These are phyloP conservation scores for Lochmaea crataegi DNA, from an alignment of 2,888 invertebrate species.

Conservation along the genomic window DNA sequence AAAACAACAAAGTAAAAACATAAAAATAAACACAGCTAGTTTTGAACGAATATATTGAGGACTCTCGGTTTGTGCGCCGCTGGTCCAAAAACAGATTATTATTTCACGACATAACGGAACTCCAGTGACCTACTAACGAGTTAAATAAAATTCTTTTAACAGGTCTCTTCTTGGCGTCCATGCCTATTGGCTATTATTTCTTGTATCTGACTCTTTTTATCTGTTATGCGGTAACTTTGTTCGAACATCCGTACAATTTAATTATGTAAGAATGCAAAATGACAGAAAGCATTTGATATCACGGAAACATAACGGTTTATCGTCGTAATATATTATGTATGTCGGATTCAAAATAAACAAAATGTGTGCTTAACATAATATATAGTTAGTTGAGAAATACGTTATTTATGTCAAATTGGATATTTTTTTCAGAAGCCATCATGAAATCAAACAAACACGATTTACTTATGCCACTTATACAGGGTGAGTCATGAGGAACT, in stretches of 20 bases:
- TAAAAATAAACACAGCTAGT: background rate
- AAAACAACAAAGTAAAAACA: slow-evolving; percentile 1
- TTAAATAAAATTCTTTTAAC: slow-evolving; percentile 31
- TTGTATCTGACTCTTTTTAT: slow-evolving; percentile 13
- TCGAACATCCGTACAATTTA: slow-evolving; percentile 21
- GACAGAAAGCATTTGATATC: slow-evolving; percentile 13
- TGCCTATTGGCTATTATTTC: slow-evolving; percentile 14
- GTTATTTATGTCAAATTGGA: too few relatives aligned
- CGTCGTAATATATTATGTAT: background rate
- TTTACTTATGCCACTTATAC: too few relatives aligned
- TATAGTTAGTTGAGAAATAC: too few relatives aligned
- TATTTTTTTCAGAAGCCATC: too few relatives aligned
- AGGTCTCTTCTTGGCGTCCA: slow-evolving; percentile 20
- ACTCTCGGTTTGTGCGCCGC: slow-evolving; percentile 12
- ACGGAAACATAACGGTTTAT: slow-evolving; percentile 14
- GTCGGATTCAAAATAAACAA: background rate
- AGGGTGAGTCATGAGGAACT: too few relatives aligned
- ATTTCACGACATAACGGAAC: slow-evolving; percentile 39
- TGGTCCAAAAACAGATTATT: slow-evolving; percentile 45
- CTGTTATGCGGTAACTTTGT: slow-evolving; percentile 18
- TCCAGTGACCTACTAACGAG: slow-evolving; percentile 33
- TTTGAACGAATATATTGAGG: background rate
- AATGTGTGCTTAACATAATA: background rate
- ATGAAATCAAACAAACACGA: too few relatives aligned
- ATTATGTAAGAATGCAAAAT: slow-evolving; percentile 31